phyloP scores from a whole-genome alignment of 2,113 vertebrate species.

The Tricholaema leucomelas region DNA sequence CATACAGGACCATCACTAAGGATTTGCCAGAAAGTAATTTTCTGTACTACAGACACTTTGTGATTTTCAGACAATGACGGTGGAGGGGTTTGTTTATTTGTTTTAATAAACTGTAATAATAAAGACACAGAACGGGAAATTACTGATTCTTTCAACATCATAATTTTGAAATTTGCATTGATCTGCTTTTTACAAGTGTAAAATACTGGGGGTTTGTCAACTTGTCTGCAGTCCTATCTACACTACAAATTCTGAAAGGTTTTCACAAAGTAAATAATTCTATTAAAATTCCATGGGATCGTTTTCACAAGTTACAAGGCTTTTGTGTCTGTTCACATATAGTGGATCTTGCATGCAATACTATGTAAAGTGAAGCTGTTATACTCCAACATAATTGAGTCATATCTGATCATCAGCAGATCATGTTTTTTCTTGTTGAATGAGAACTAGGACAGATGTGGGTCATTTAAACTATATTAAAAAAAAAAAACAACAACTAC shows the following conservation, averaged over 20 bases:
- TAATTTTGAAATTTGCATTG: not conserved
- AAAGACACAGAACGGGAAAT: not conserved
- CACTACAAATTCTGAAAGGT: not conserved
- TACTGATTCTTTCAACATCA: not conserved
- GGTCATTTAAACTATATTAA: not conserved
- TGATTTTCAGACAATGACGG: not conserved
- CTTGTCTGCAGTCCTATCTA: not conserved
- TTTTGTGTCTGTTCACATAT: not conserved
- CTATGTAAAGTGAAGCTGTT: not conserved
- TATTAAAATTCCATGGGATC: not conserved
- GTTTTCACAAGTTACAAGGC: not conserved
- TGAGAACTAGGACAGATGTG: not conserved
- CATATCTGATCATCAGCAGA: too few species aligned
- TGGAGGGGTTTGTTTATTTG: not conserved
- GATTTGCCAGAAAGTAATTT: not conserved
- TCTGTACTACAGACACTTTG: not conserved
- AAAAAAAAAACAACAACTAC: not conserved
- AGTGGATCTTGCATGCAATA: not conserved
- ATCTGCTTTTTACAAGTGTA: not conserved
- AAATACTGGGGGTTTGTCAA: not conserved
- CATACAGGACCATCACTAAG: not conserved
- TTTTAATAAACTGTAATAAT: not conserved
- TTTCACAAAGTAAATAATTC: not conserved
- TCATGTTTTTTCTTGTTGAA: not conserved
- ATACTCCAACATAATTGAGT: too few species aligned